Evolutionary conservation across 2,113 vertebrate genomes (phyloP), one percentile per base, ranked within the genome.

Genomic region (Turnix velox): DNA sequence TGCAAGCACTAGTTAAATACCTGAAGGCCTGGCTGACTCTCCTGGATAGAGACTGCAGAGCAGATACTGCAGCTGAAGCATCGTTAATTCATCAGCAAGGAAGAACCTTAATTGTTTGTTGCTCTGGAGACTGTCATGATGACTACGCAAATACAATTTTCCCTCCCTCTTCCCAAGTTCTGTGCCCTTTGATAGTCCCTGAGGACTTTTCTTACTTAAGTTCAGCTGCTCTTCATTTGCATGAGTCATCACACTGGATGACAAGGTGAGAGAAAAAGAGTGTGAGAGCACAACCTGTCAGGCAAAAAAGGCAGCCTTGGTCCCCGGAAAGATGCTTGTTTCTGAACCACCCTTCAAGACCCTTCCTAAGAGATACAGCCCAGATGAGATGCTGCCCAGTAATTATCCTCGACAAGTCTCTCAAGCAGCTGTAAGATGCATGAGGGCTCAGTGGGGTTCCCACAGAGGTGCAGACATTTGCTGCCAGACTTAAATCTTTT

Each of bases 91-190:
- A 92, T 57, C 78, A 84, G 11, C 69, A 69, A 73, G 67, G 61
- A 85, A 79, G 49, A 73, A 45, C n/a, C n/a, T 91, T 91, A 96
- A 96, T 89, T 91, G 86, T 82, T 91, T 88, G 58, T 92, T 94
- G 77, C 86, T 95, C 81, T 73, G 90, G 88, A 10, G 86, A 78
- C 81, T 82, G 75, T 67, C 49, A 43, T 18, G 75, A 91, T 95
- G 88, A 91, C 92, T 93, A 77, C n/a, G 84, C 78, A 95, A 86
- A 88, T 68, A 84, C 27, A 2, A 55, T 55, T 93, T 55, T 24
- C 35, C 39, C 28, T 78, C 57, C 55, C 40, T 61, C 52, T 77
- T 46, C 19, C 27, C 46, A 81, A n/a, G 92, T 94, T 92, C 87
- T 82, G n/a, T 83, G 77, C 88, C 66, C 90, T 96, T 94, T 93